Evolutionary conservation across 64 coral and sea anemone species (phyloP).

Genomic region (Montipora efflorescens): DNA sequence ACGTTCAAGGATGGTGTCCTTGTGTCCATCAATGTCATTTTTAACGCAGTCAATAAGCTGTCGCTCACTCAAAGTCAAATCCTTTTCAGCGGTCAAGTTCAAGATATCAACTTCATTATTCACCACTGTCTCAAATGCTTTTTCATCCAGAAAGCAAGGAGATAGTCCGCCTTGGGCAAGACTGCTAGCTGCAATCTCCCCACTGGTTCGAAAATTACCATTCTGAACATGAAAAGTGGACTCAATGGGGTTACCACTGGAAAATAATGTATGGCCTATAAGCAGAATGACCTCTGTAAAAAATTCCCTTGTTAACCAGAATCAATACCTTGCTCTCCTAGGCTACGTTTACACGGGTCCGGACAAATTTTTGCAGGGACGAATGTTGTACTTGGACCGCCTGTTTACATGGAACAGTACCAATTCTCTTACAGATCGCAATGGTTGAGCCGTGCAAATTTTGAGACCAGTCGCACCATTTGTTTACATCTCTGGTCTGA

Average conservation of each 20-base stretch:
- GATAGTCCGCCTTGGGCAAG: conserved; percentile 47
- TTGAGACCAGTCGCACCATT: too few relatives aligned
- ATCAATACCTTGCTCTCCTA: conserved; percentile 71
- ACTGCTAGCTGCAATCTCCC: conserved; percentile 14
- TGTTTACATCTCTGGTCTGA: too few relatives aligned
- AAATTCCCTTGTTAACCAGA: conserved; percentile 45
- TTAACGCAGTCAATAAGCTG: conserved; percentile 19
- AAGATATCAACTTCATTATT: conserved; percentile 2
- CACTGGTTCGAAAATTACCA: conserved; percentile 10
- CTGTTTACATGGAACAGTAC: too few relatives aligned
- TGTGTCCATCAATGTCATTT: conserved; percentile 10
- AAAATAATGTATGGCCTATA: conserved; percentile 42
- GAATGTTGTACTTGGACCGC: too few relatives aligned
- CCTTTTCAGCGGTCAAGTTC: background rate
- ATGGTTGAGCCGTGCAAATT: too few relatives aligned
- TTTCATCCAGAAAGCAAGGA: conserved; percentile 60
- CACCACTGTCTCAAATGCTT: conserved; percentile 40
- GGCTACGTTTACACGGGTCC: too few relatives aligned
- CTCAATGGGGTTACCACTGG: conserved; percentile 42
- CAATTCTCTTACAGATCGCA: too few relatives aligned
- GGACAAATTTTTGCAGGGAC: too few relatives aligned
- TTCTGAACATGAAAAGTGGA: conserved; percentile 62
- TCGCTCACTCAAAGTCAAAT: conserved; percentile 43
- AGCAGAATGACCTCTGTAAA: conserved; percentile 42
- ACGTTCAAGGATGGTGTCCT: conserved; percentile 52